phyloP scores from a whole-genome alignment of 2,888 invertebrate species.

The Hydriomena furcata region DNA sequence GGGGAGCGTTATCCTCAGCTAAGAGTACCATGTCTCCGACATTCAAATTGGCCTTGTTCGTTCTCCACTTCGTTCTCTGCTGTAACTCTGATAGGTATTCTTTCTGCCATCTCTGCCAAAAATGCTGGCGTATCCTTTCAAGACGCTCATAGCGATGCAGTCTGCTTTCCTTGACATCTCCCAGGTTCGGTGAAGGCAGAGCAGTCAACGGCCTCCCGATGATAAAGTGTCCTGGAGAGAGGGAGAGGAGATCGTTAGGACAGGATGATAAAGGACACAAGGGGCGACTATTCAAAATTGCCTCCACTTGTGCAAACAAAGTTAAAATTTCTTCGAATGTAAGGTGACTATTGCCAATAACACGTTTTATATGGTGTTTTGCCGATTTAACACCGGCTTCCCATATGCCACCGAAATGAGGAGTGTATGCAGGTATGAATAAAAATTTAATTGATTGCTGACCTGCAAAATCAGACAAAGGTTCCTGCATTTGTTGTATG shows the following conservation, averaged over 20 bases:
- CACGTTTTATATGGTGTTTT: neutral
- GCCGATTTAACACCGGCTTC: conserved; percentile 3
- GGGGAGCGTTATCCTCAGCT: neutral
- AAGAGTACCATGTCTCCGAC: neutral
- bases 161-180: too few species aligned
- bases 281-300: conserved; percentile 7
- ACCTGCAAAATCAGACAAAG: too few species aligned
- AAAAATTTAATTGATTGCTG: neutral
- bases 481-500: too few species aligned
- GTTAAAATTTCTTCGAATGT: conserved; percentile 2
- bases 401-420: neutral
- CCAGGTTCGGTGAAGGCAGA: neutral
- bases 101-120: conserved; percentile 1
- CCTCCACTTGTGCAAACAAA: conserved; percentile 6
- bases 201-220: conserved; percentile 2
- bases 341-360: conserved; percentile 1
- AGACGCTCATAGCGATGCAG: neutral
- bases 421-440: neutral
- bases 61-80: neutral
- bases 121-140: conserved; percentile 3
- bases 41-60: neutral
- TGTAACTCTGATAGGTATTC: neutral
- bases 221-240: conserved; percentile 5
- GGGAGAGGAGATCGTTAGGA: neutral
- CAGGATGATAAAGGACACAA: neutral